Percentiles rank a stretch among this genome's conserved stretches.
Evolutionary conservation across 92 coral and sea anemone species (phyloP).

Genomic region (Phenganax subtilis): DNA sequence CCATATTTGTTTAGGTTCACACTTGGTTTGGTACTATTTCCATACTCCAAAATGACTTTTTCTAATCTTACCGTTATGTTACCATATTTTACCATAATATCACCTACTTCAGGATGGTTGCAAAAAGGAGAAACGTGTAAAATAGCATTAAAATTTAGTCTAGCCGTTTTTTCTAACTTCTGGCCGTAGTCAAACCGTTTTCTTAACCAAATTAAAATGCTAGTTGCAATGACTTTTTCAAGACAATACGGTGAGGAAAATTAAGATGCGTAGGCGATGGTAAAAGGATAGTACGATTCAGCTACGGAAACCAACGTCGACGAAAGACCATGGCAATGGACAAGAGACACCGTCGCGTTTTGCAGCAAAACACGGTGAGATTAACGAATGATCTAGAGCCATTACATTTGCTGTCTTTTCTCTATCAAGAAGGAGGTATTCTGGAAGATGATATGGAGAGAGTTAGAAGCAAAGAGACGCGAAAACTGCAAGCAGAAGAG

Average conservation of each 20-base stretch:
- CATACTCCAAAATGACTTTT: background rate
- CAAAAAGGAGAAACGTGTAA: background rate
- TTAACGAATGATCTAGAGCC: constrained; percentile 75
- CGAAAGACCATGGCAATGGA: constrained; percentile 31
- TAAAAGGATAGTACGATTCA: background rate
- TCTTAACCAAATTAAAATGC: no score
- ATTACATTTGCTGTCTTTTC: constrained; percentile 48
- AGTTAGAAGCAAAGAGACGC: constrained; percentile 54
- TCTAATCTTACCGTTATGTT: background rate
- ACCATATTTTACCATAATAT: background rate
- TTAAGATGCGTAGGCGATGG: no score
- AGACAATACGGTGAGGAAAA: no score
- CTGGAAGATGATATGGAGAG: constrained; percentile 63
- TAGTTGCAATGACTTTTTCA: no score
- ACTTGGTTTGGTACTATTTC: background rate
- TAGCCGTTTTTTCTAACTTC: no score
- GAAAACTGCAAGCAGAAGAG: constrained; percentile 61
- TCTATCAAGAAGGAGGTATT: constrained; percentile 65
- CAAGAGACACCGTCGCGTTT: constrained; percentile 48
- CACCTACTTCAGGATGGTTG: background rate
- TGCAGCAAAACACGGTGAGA: constrained; percentile 62
- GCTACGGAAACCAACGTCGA: constrained; percentile 12
- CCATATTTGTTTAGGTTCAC: constrained; percentile 54
- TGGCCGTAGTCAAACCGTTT: no score
- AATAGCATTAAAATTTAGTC: no score